Percentiles rank a stretch among this genome's conserved stretches.
These are phyloP conservation scores for Eudyptes chrysolophus DNA, from an alignment of 2,113 vertebrate genomes.

Conservation along the genomic window DNA sequence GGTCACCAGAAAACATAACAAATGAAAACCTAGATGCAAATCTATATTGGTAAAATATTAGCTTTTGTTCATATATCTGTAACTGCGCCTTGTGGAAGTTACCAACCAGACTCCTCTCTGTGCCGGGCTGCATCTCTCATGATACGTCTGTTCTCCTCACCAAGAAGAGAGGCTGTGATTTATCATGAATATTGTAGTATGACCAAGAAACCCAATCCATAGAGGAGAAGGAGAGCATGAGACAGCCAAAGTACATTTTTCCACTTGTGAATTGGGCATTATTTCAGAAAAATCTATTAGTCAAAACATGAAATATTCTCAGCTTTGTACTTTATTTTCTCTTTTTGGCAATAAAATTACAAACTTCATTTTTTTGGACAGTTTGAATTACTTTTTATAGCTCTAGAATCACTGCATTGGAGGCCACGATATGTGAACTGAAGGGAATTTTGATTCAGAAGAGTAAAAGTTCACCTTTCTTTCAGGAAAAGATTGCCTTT, in stretches of 20 bases:
- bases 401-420: not conserved
- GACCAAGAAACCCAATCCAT: not conserved
- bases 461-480: not conserved
- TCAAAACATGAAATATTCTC: not conserved
- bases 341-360: not conserved
- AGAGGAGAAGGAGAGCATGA: not conserved
- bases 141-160: not conserved
- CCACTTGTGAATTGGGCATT: not conserved
- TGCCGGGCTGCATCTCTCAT: not conserved
- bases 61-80: not conserved
- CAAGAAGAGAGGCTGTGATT: not conserved
- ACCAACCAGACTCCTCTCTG: not conserved
- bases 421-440: not conserved
- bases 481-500: not conserved
- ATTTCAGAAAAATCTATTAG: not conserved
- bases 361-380: not conserved
- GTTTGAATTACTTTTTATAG: not conserved
- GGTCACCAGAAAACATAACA: not conserved
- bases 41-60: not conserved
- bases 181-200: not conserved
- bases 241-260: not conserved
- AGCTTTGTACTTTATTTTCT: not conserved
- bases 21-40: not conserved
- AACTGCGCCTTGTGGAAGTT: not conserved
- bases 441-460: not conserved